Evolutionary conservation across 2,797 vertebrate species (phyloP), one percentile per base, ranked within the genome.

Genomic region (Spheniscus humboldti): DNA sequence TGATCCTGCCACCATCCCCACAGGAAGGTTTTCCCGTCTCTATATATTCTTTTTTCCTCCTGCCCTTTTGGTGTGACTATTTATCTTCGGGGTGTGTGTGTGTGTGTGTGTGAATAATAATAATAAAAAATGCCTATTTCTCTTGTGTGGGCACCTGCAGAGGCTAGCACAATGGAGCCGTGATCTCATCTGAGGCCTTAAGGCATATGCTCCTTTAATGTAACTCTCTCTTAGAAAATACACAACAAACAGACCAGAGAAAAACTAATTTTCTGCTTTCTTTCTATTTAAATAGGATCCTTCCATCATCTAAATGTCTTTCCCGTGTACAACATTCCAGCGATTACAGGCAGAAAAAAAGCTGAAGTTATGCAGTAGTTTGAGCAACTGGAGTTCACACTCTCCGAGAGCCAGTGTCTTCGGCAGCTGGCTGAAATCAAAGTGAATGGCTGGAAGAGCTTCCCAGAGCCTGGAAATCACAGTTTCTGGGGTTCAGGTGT

Each of bases 251-350:
- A 92, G 74, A 93, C 74, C 77, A 57, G 71, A 87, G 67, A 43
- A 96, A 96, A 96, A 71, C 55, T 68, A 64, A 93, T 95, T 95
- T 96, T 96, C 94, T 94, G 48, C 88, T 81, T 94, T 93, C 86
- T 84, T 84, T 96, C 86, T 86, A 57, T 91, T 96, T 89, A 93
- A 96, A 96, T 56, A 74, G 77, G 53, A 33, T 82, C 41, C 90
- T 96, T 92, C 95, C 67, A 85, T 85, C 83, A 86, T 82, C 74
- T 23, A 15, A 90, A 71, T 50, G 88, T 68, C 53, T 87, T 83
- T 50, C 59, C 77, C 3, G 2, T 31, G 45, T 39, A 35, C 35
- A 35, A 5, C 0, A 0, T 77, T 89, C 67, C 53, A 71, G 69
- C 2, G 0, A 85, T 76, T 93, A 64, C 52, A 74, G 48, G 37